Evolutionary conservation across 2,888 invertebrate species (phyloP).

Genomic region (Amphimallon solstitiale): DNA sequence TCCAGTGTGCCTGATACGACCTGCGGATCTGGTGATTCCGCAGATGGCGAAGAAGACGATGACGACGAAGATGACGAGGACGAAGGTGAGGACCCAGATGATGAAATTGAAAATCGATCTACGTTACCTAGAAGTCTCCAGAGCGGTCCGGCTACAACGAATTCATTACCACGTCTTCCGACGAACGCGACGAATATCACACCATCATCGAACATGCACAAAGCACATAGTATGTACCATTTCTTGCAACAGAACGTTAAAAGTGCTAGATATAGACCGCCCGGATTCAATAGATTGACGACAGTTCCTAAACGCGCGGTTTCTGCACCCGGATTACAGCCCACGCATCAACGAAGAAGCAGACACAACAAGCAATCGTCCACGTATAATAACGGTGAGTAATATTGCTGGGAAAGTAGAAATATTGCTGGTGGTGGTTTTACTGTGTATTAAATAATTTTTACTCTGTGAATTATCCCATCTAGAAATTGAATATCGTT

Average conservation of each 20-base stretch:
- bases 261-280: constrained; percentile 87
- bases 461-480: background rate
- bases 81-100: constrained; percentile 59
- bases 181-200: constrained; percentile 61
- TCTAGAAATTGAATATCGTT: background rate
- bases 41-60: constrained; percentile 67
- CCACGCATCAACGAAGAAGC: constrained; percentile 70
- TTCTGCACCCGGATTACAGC: constrained; percentile 80
- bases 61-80: constrained; percentile 69
- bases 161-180: constrained; percentile 81
- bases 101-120: constrained; percentile 63
- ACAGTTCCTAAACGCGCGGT: constrained; percentile 77
- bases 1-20: constrained; percentile 70
- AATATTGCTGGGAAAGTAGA: background rate
- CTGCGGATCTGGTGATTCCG: constrained; percentile 64
- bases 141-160: constrained; percentile 71
- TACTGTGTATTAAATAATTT: background rate
- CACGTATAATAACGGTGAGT: constrained; percentile 70
- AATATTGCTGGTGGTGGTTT: background rate
- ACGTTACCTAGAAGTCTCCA: constrained; percentile 74
- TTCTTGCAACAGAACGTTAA: constrained; percentile 76
- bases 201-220: constrained; percentile 63
- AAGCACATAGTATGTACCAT: constrained; percentile 72
- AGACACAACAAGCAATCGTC: constrained; percentile 58
- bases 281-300: constrained; percentile 75